Base-by-base conservation (phyloP, 2,888 invertebrate species). In the Rotaria sp. region DNA sequence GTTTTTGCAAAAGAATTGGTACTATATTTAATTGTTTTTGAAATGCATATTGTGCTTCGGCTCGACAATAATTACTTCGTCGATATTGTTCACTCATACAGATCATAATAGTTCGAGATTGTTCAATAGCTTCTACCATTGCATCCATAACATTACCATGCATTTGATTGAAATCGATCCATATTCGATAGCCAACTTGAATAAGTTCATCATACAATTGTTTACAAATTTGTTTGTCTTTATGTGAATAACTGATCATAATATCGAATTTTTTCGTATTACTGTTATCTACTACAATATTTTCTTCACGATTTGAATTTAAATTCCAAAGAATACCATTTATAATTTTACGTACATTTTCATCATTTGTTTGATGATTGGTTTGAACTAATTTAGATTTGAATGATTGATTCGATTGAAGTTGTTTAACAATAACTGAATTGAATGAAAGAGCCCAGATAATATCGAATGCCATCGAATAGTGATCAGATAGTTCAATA, bases 91-190 rank as follows among this genome's bases (percentile, higher is more conserved):
- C 84, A 35, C 52, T 48, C 45, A 84, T 84, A 38, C 45, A 84
- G 50, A 84, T 41, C 5, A 84, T 21, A 26, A 84, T 41, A 8
- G 10, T 24, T 10, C 13, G 24, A 21, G 52, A 41, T 55, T 18
- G 35, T 7, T 84, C 84, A 11, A 84, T 84, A 26, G 84, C 84
- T 55, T 84, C 7, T 41, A 50, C 84, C 84, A 84, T 84, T 45
- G 84, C 50, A 35, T 84, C 84, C 48, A 84, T 48, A 3, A 48
- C 35, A 30, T 48, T n/a, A n/a, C n/a, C n/a, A n/a, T n/a, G n/a
- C n/a, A 84, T 84, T 7, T 84, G 35, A 84, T 55, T 26, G 13
- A 84, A 52, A 45, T 84, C 84, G n/a, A 84, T 48, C 84, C 84
- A 84, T 13, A 84, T 26, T 18, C 26, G 21, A 55, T 84, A 50